phyloP scores from a whole-genome alignment of 2,888 invertebrate species.

The Ellobium chinense region DNA sequence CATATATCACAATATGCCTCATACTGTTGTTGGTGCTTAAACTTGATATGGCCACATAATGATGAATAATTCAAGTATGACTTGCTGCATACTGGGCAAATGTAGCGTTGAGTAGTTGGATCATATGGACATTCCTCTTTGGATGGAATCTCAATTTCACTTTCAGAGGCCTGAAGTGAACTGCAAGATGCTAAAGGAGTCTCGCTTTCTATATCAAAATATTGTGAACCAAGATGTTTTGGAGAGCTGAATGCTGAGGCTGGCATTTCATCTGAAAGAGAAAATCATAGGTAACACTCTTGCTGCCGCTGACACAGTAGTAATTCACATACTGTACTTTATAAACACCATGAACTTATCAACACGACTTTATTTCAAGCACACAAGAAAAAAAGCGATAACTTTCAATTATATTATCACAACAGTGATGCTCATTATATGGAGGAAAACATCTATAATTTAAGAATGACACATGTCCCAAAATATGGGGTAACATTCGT shows the following conservation, averaged over 20 bases:
- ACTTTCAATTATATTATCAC: too few relatives aligned
- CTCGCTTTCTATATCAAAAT: constrained; percentile 2
- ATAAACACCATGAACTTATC: too few relatives aligned
- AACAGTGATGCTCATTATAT: too few relatives aligned
- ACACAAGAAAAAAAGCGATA: too few relatives aligned
- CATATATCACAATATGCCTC: constrained; percentile 33
- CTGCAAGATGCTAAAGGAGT: not conserved
- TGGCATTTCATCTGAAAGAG: constrained; percentile 23
- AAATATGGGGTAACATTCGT: too few relatives aligned
- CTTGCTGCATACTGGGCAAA: constrained; percentile 32
- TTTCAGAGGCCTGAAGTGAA: not conserved
- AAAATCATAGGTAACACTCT: constrained; percentile 20
- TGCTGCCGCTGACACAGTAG: not conserved
- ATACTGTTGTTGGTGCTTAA: constrained; percentile 34
- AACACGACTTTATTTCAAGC: too few relatives aligned
- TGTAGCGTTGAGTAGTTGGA: constrained; percentile 13
- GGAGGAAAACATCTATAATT: too few relatives aligned
- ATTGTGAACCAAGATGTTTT: constrained; percentile 16
- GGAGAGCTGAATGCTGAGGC: constrained; percentile 13
- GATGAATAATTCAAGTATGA: constrained; percentile 28
- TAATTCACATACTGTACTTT: too few relatives aligned
- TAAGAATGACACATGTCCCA: too few relatives aligned
- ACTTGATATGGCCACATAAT: constrained; percentile 28
- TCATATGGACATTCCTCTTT: constrained; percentile 40
- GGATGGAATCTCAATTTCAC: constrained; percentile 12